Base-by-base conservation (phyloP, 2,113 vertebrate genomes). In the Mustelus asterias region DNA sequence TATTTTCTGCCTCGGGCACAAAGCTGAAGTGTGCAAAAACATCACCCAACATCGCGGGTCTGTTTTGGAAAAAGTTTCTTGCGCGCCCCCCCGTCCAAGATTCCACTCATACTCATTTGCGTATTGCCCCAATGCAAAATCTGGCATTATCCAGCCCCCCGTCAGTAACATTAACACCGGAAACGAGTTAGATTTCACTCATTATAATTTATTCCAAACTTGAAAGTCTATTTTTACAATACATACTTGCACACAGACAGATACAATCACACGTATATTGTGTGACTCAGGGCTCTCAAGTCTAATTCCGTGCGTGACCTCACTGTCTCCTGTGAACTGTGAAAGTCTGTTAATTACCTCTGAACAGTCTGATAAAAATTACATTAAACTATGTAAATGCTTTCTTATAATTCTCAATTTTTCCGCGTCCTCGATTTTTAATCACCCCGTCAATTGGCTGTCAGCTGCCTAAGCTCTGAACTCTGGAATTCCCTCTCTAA, bases 321-420 rank as follows among this genome's bases (percentile, higher is more conserved):
- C 41, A 16, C 6, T 95, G 18, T 60, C 88, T 60, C 88, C 88
- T 90, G 26, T 60, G 54, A 90, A 95, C 69, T 72, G 24, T 54
- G 7, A 72, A 95, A 95, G 29, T 44, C 10, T 94, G 63, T 95
- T 72, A 70, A 95, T 70, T 48, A 48, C 94, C 94, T 58, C 44
- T 95, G 37, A 44, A 95, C 0, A 70, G 63, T 44, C 92, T 41
- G n/a, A 90, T 69, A 70, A 94, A 94, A 67, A 69, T 94, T 90
- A 90, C 88, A 69, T 94, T 69, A 67, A 67, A 69, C 13, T 37
- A 69, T 69, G 13, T 60, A 90, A 90, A 60, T 90, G 13, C 54
- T 58, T 60, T 90, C 54, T 90, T 60, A 86, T 92, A 65, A 92
- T 37, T 65, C 60, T 65, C 7, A 65, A 92, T 92, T 65, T 58